These are phyloP conservation scores for Cariama cristata DNA, from an alignment of 2,113 vertebrate genomes.

Conservation along the genomic window DNA sequence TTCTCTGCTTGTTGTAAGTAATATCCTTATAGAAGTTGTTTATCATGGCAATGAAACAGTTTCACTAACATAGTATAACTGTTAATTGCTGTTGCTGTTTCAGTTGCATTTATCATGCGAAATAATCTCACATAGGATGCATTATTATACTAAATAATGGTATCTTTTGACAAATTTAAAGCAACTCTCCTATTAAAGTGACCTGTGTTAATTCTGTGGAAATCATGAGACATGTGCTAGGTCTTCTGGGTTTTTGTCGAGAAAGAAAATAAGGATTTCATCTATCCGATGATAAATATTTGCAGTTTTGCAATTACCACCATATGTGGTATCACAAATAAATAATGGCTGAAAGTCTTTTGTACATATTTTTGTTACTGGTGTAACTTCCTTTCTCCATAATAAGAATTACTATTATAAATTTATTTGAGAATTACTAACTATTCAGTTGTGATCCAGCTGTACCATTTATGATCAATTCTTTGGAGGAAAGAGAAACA, in stretches of 20 bases:
- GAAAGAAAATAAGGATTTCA: not conserved
- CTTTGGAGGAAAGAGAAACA: not conserved
- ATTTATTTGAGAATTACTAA: not conserved
- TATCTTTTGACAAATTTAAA: not conserved
- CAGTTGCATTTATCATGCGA: not conserved
- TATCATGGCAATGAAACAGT: not conserved
- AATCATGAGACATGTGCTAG: not conserved
- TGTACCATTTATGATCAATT: not conserved
- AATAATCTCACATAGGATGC: not conserved
- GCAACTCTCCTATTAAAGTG: not conserved
- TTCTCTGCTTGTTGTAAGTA: not conserved
- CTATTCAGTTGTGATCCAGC: not conserved
- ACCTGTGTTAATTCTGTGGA: not conserved
- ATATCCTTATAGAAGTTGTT: not conserved
- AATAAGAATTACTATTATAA: not conserved
- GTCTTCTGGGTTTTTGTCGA: not conserved
- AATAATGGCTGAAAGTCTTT: not conserved
- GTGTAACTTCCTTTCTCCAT: not conserved
- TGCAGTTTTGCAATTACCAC: not conserved
- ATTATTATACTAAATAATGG: not conserved
- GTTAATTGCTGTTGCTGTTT: not conserved
- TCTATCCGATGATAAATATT: not conserved
- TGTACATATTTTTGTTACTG: not conserved
- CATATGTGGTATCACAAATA: not conserved
- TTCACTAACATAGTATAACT: not conserved